Conservation (phyloP, 2,888 invertebrate species). For the Stenichneumon culpator region DNA sequence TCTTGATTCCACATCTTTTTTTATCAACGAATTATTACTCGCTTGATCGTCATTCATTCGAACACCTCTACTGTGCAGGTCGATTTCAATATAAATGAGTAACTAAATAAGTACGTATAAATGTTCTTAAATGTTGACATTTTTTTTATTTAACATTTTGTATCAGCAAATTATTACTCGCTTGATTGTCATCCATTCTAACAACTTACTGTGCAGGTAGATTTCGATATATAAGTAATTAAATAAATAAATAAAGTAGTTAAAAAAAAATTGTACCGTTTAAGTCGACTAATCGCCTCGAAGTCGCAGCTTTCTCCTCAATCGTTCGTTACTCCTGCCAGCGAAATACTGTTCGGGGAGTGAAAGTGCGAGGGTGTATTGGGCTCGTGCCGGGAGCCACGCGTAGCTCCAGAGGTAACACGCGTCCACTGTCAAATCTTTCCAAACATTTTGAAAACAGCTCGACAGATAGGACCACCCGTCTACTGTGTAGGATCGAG, state of each 20-base stretch:
- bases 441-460: conserved; percentile 80
- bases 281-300: neutral
- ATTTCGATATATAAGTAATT: neutral
- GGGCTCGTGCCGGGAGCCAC: conserved; percentile 11
- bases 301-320: neutral
- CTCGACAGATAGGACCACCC: conserved; percentile 68
- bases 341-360: neutral
- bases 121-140: neutral
- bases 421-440: conserved; percentile 78
- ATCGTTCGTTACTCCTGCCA: neutral
- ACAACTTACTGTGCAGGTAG: neutral
- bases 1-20: neutral
- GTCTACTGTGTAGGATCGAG: conserved; percentile 40
- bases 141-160: neutral
- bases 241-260: neutral
- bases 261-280: neutral
- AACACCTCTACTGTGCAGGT: too few species aligned
- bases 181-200: neutral
- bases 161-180: neutral
- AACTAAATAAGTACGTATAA: too few species aligned
- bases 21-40: neutral
- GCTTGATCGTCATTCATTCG: neutral
- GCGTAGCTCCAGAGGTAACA: conserved; percentile 65
- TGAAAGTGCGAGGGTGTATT: neutral
- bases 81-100: too few species aligned